phyloP scores from a whole-genome alignment of 2,797 vertebrate genomes.

The Heterohyrax brucei region DNA sequence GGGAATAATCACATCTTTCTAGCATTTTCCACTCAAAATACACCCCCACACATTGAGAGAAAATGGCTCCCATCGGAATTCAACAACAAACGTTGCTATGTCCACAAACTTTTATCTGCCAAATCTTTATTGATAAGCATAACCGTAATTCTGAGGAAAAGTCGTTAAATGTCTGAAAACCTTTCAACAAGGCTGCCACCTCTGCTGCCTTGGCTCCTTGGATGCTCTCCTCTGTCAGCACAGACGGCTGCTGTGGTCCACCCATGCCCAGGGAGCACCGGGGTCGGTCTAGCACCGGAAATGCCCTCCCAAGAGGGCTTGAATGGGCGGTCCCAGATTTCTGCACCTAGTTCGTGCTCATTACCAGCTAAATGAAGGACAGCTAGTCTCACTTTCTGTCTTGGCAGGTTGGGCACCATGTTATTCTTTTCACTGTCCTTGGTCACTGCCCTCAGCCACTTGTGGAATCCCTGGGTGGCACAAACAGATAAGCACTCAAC shows the following conservation, averaged over 20 bases:
- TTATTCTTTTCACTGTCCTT: neutral
- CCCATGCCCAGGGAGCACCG: neutral
- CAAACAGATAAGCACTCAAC: too few species aligned
- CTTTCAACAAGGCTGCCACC: neutral
- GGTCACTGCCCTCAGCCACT: too few species aligned
- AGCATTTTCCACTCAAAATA: neutral
- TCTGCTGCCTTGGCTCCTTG: neutral
- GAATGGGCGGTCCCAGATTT: neutral
- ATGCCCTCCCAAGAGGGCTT: neutral
- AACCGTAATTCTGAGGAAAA: neutral
- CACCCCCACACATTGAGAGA: neutral
- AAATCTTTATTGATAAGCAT: conserved; percentile 46
- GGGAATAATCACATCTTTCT: neutral
- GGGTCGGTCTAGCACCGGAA: neutral
- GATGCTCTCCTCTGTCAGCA: neutral
- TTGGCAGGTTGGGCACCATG: neutral
- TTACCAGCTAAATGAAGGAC: too few species aligned
- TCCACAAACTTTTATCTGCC: neutral
- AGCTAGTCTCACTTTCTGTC: neutral
- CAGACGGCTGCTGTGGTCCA: neutral
- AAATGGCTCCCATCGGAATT: neutral
- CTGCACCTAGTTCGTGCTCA: neutral
- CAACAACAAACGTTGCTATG: neutral
- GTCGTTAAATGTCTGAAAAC: neutral
- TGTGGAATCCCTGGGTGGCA: too few species aligned